Base-by-base conservation (phyloP, 2,888 invertebrate genomes). In the Lithodes maja region DNA sequence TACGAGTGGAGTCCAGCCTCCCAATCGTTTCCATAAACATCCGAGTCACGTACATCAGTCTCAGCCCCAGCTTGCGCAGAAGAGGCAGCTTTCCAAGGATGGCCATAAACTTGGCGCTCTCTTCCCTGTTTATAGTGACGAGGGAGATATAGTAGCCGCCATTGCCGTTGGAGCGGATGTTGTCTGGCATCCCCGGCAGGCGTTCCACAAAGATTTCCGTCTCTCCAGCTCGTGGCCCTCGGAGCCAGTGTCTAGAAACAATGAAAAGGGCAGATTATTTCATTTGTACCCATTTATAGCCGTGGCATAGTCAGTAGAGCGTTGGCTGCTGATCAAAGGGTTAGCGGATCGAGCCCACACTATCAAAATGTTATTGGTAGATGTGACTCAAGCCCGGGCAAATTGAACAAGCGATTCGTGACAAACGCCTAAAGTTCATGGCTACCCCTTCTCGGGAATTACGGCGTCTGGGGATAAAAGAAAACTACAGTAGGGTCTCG, bases 141-240 rank as follows among this genome's bases (percentile, higher is more conserved):
- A 90, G 81, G 50, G 90, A 85, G 5, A 90, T 84, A 68, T 90
- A 90, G 83, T 90, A 90, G 15, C 90, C 87, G 7, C 85, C 90
- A 12, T 82, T 81, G 3, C 79, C 54, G 50, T 53, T 86, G 2
- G 54, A 3, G 33, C 94, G 93, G 61, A 96, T 94, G 93, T 97
- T 97, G 94, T 97, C 97, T 0, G 96, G 96, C 92, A 94, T 92
- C 3, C 95, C 95, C 2, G 95, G 95, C 12, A 95, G 90, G 84
- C 96, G 97, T 92, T 97, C 96, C 2, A 96, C 94, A 93, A 99
- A 98, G 1, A 97, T 94, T 93, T 98, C 98, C 2, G 95, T 94
- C 92, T 95, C 94, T n/a, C 98, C 98, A 92, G 96, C 95, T 92
- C 97, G 97, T 0, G 96, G 94, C 2, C 99, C 99, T 93, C 95